phyloP scores from a whole-genome alignment of 1,140 invertebrate species.

The Drosophila ogumai region DNA sequence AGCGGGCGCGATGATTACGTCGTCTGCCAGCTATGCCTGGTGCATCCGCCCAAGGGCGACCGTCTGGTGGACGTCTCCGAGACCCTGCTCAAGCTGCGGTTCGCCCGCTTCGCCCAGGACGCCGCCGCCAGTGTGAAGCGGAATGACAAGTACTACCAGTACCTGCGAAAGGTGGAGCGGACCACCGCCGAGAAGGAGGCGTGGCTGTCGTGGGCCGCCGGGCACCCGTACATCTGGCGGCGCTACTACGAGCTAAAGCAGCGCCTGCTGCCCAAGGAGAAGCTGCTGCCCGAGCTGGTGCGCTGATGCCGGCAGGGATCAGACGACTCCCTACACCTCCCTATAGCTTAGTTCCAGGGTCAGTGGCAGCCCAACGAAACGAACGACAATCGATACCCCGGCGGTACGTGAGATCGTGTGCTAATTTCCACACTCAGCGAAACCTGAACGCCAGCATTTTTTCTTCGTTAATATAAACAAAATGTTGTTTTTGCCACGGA shows the following conservation, averaged over 20 bases:
- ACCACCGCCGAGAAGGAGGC: constrained; percentile 64
- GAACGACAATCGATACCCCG: constrained; percentile 42
- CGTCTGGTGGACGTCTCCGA: constrained; percentile 73
- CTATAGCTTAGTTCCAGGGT: constrained; percentile 47
- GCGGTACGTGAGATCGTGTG: constrained; percentile 59
- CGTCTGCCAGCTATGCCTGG: constrained; percentile 75
- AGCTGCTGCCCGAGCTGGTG: constrained; percentile 75
- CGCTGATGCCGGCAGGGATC: constrained; percentile 46
- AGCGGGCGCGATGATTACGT: constrained; percentile 65
- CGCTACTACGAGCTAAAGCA: constrained; percentile 67
- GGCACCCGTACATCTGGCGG: constrained; percentile 73
- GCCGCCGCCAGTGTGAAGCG: constrained; percentile 57
- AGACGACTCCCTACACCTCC: not conserved
- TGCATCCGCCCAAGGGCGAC: constrained; percentile 77
- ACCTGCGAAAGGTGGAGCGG: constrained; percentile 69
- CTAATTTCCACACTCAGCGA: constrained; percentile 33
- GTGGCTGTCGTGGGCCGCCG: constrained; percentile 66
- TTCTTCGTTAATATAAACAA: constrained; percentile 36
- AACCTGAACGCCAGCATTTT: constrained; percentile 38
- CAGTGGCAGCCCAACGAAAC: constrained; percentile 10
- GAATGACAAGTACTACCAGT: constrained; percentile 76
- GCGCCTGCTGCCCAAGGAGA: constrained; percentile 67
- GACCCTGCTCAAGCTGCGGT: constrained; percentile 72
- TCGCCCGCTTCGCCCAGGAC: constrained; percentile 70
- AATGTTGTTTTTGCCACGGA: constrained; percentile 45